Conservation (phyloP, 2,888 invertebrate genomes). For the Eledone cirrhosa region DNA sequence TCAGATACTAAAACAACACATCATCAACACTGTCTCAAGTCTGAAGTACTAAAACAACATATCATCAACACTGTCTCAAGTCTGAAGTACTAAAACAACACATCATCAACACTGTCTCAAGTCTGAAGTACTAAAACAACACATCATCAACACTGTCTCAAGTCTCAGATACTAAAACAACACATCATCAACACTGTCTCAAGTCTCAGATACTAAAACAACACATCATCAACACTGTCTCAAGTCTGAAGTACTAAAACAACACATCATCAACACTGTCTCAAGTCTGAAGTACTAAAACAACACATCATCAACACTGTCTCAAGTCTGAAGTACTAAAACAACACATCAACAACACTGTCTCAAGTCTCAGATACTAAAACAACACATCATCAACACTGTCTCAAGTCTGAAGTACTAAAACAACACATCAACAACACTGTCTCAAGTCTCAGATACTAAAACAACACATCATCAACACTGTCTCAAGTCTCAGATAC, state of each 20-base stretch:
- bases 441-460: slow-evolving; percentile 69
- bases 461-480: slow-evolving; percentile 76
- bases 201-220: neutral
- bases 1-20: neutral
- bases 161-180: neutral
- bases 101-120: slow-evolving; percentile 80
- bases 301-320: slow-evolving; percentile 79
- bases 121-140: neutral
- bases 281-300: neutral
- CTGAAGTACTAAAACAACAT: neutral
- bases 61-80: slow-evolving; percentile 79
- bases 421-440: slow-evolving; percentile 76
- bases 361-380: slow-evolving; percentile 68
- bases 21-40: slow-evolving; percentile 78
- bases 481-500: slow-evolving; percentile 69
- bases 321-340: slow-evolving; percentile 61
- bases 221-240: slow-evolving; percentile 82
- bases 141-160: slow-evolving; percentile 81
- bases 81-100: neutral
- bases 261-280: slow-evolving; percentile 82
- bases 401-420: slow-evolving; percentile 69
- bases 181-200: slow-evolving; percentile 82
- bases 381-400: slow-evolving; percentile 76
- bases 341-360: slow-evolving; percentile 76
- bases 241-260: neutral